A percentile compares a stretch with the other conserved stretches of the same genome.
Conservation (phyloP, 30 jellyfish, hydroid and myxozoan genomes). For the Pseudorhiza aurosa region DNA sequence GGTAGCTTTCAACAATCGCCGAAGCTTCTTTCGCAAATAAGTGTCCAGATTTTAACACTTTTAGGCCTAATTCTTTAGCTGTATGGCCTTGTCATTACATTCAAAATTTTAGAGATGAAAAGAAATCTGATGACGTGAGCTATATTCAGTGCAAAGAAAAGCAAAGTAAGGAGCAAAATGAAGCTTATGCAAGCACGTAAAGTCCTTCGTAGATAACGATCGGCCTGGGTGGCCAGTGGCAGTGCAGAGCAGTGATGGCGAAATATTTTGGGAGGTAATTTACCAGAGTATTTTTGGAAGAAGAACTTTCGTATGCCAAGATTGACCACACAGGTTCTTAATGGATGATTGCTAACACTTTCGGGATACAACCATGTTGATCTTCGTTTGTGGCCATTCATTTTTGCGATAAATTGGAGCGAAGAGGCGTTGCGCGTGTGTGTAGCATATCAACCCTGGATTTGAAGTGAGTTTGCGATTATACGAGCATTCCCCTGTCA, state of each 20-base stretch:
- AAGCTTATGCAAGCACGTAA: constrained; percentile 22
- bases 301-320: constrained; percentile 50
- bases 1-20: constrained; percentile 22
- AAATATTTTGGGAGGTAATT: constrained; percentile 48
- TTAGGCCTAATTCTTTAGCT: constrained; percentile 16
- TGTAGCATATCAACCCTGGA: not conserved
- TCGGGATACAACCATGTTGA: not conserved
- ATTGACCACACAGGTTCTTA: too few species aligned
- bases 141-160: constrained; percentile 21
- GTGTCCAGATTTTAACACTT: constrained; percentile 19
- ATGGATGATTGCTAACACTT: too few species aligned
- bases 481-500: not conserved
- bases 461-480: not conserved
- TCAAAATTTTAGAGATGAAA: constrained; percentile 19
- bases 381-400: not conserved
- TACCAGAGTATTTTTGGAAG: constrained; percentile 25
- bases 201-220: constrained; percentile 13
- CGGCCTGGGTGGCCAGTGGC: constrained; percentile 37
- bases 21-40: not conserved
- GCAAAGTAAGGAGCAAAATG: constrained; percentile 35
- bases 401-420: not conserved
- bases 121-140: constrained; percentile 37
- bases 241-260: constrained; percentile 55
- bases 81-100: constrained; percentile 35
- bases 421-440: not conserved